Evolutionary conservation across 2,888 invertebrate species (phyloP), one percentile per base, ranked within the genome.

Genomic region (Hemicrepidius hirtus): DNA sequence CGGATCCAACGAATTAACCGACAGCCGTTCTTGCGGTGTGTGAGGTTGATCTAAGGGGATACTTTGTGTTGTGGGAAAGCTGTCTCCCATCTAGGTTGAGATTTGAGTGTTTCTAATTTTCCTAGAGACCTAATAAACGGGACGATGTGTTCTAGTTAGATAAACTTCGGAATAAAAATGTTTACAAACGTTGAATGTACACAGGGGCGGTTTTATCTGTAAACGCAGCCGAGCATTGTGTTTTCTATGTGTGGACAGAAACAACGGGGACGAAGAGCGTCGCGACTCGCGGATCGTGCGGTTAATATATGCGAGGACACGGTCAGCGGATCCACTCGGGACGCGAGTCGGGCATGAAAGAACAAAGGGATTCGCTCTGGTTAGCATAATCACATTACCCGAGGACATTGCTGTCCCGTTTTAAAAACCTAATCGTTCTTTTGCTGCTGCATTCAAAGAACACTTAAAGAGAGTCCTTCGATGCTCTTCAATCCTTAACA

Each of bases 241-340:
- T 69, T 72, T 50, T 57, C 60, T 69, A 65, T 66, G 68, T 73
- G 73, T 69, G 69, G 69, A 73, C 73, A 73, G 73, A 68, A 75
- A 69, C 68, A 71, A 55, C 50, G 59, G 55, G 53, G 55, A 65
- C 62, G 67, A 49, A 55, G 46, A 64, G 64, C 70, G 68, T 67
- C 64, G 75, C 70, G 66, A 75, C 57, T 55, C 64, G 70, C 68
- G 69, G 46, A 64, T 64, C 13, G 62, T 65, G 40, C 18, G 67
- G 73, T 71, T 79, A 79, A 79, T 79, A 71, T 78, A 79, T 79
- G 78, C 79, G 69, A 67, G 71, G 77, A 70, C 79, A 79, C 77
- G 79, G 75, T 76, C 77, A 76, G 75, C 73, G 75, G 65, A 74
- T 76, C 70, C 71, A 66, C 72, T 75, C 64, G 68, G 63, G 69